Conservation (phyloP, 2,888 invertebrate genomes). For the Trypoxylon attenuatum region DNA sequence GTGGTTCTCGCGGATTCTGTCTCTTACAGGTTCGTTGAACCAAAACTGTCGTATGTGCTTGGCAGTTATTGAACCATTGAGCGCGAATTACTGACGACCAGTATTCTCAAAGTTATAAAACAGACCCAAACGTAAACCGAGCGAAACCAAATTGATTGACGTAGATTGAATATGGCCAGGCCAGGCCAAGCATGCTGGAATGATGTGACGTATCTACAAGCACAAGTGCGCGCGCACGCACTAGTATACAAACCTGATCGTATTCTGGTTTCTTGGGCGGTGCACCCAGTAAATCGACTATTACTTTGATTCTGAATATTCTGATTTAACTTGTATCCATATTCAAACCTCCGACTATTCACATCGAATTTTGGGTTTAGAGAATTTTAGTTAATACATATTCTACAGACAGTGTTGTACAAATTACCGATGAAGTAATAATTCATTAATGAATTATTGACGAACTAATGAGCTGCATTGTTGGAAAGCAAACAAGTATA, state of each 20-base stretch:
- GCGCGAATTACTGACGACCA: constrained; percentile 26
- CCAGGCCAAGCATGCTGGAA: constrained; percentile 37
- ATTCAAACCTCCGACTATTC: too few relatives aligned
- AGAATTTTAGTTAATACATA: too few relatives aligned
- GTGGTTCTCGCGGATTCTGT: constrained; percentile 5
- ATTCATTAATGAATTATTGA: too few relatives aligned
- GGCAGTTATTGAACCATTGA: constrained; percentile 29
- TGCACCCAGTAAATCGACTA: not conserved
- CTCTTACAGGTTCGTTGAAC: constrained; percentile 6
- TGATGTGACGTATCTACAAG: constrained; percentile 11
- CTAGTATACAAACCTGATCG: too few relatives aligned
- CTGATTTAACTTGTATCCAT: too few relatives aligned
- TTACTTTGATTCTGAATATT: too few relatives aligned
- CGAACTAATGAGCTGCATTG: not conserved
- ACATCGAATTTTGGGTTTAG: too few relatives aligned
- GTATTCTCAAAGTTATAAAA: constrained; percentile 28
- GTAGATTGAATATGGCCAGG: constrained; percentile 44
- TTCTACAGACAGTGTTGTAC: too few relatives aligned
- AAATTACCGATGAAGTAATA: too few relatives aligned
- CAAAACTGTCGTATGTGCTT: too few relatives aligned
- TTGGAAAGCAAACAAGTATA: not conserved
- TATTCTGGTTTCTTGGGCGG: too few relatives aligned
- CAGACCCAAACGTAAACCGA: constrained; percentile 40
- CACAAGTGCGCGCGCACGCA: constrained; percentile 8
- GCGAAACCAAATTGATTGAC: constrained; percentile 45